Percentiles rank a stretch among this genome's conserved stretches.
phyloP scores from a whole-genome alignment of 2,888 invertebrate genomes.

The Caenorhabditis japonica region DNA sequence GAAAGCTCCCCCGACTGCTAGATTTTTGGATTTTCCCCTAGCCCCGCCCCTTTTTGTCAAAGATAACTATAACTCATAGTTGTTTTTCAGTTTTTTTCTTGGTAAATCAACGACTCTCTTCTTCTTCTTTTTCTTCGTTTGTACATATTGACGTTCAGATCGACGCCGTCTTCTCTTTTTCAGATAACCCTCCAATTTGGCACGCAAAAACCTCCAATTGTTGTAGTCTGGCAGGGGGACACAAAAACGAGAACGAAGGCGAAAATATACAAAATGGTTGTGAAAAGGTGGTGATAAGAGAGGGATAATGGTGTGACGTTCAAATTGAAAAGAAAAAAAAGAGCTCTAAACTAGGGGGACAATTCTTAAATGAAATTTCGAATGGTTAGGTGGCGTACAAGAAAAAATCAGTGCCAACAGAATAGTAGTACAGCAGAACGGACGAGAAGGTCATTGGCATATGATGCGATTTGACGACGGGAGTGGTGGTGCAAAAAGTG shows the following conservation, averaged over 20 bases:
- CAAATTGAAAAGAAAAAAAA: background rate
- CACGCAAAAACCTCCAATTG: conserved; percentile 24
- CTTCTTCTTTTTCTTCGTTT: background rate
- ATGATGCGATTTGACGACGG: conserved; percentile 18
- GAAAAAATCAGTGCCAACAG: background rate
- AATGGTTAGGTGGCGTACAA: background rate
- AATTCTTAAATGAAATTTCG: background rate
- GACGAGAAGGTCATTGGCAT: conserved; percentile 14
- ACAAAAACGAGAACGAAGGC: background rate
- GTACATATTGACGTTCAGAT: conserved; percentile 2
- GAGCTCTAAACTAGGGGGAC: background rate
- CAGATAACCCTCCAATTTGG: conserved; percentile 29
- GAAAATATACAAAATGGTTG: conserved; percentile 14
- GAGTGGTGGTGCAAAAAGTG: conserved; percentile 32
- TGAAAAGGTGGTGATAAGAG: conserved; percentile 3
- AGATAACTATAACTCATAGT: no score
- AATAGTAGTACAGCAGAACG: conserved; percentile 13
- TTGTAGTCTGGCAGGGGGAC: conserved; percentile 22
- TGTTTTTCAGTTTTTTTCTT: conserved; percentile 1
- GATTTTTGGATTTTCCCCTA: no score
- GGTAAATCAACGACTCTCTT: conserved; percentile 2
- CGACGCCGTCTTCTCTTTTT: background rate
- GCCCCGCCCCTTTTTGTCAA: no score
- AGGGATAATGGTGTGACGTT: no score
- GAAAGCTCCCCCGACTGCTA: no score